These are phyloP conservation scores for Thermophis baileyi DNA, from an alignment of 2,113 vertebrate genomes.

Conservation along the genomic window DNA sequence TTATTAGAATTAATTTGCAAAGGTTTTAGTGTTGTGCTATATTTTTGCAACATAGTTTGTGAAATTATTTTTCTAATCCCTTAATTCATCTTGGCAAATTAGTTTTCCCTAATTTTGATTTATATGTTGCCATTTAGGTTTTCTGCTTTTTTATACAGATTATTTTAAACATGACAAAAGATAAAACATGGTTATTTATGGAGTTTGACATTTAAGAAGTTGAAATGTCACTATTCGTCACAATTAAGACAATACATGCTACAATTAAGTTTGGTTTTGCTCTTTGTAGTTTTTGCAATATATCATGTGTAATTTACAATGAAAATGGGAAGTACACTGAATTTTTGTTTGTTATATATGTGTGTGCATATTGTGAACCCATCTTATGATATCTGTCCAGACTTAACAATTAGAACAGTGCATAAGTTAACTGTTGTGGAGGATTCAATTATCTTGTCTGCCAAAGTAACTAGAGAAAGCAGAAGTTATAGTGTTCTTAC, in stretches of 20 bases:
- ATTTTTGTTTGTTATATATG: background rate
- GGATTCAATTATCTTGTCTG: background rate
- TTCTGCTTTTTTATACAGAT: background rate
- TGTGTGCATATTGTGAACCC: background rate
- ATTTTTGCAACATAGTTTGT: background rate
- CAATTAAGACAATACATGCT: background rate
- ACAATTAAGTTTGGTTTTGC: background rate
- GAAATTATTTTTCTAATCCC: background rate
- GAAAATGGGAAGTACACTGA: background rate
- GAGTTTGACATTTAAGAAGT: background rate
- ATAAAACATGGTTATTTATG: background rate
- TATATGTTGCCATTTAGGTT: background rate
- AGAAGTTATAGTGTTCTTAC: background rate
- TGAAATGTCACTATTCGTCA: background rate
- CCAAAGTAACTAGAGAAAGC: background rate
- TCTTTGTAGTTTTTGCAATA: background rate
- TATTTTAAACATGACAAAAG: background rate
- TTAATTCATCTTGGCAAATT: background rate
- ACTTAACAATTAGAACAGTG: background rate
- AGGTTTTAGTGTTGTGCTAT: background rate
- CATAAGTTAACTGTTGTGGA: background rate
- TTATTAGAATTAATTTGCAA: background rate
- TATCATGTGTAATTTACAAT: background rate
- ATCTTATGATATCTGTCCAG: background rate
- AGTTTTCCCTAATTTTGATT: background rate